phyloP scores from a whole-genome alignment of 2,113 vertebrate genomes.

The Cathartes aura region DNA sequence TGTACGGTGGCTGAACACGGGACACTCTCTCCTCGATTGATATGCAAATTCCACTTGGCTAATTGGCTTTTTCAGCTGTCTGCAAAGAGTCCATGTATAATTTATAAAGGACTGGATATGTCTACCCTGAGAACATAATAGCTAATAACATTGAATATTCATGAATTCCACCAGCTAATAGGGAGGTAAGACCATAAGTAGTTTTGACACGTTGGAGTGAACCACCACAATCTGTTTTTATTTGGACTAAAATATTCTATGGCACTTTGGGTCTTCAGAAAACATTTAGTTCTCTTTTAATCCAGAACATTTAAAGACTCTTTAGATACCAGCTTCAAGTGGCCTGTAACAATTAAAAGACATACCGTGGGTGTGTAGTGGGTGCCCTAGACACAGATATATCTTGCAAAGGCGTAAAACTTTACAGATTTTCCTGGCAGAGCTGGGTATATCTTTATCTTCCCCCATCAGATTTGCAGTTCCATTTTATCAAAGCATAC shows the following conservation, averaged over 20 bases:
- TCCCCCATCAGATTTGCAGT: not conserved
- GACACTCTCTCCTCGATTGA: constrained; percentile 53
- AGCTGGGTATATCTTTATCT: not conserved
- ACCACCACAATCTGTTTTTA: constrained; percentile 23
- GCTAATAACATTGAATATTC: constrained; percentile 71
- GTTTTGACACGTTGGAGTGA: constrained; percentile 5
- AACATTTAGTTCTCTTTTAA: constrained; percentile 27
- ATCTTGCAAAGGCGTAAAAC: not conserved
- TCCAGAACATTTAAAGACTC: constrained; percentile 11
- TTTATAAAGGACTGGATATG: constrained; percentile 64
- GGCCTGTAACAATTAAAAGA: not conserved
- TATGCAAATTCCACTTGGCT: constrained; percentile 68
- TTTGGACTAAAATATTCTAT: constrained; percentile 40
- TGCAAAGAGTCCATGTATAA: constrained; percentile 68
- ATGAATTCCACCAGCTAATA: constrained; percentile 65
- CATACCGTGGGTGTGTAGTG: not conserved
- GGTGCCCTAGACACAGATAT: not conserved
- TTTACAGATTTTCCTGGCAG: not conserved
- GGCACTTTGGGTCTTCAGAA: not conserved
- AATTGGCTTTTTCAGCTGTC: constrained; percentile 74
- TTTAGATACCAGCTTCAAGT: constrained; percentile 1
- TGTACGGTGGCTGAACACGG: constrained; percentile 20
- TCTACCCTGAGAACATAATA: constrained; percentile 57
- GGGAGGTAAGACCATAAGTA: constrained; percentile 15
- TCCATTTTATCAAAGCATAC: not conserved